Evolutionary conservation across 1,140 invertebrate genomes (phyloP), one percentile per base, ranked within the genome.

Genomic region (Bombus confusus): DNA sequence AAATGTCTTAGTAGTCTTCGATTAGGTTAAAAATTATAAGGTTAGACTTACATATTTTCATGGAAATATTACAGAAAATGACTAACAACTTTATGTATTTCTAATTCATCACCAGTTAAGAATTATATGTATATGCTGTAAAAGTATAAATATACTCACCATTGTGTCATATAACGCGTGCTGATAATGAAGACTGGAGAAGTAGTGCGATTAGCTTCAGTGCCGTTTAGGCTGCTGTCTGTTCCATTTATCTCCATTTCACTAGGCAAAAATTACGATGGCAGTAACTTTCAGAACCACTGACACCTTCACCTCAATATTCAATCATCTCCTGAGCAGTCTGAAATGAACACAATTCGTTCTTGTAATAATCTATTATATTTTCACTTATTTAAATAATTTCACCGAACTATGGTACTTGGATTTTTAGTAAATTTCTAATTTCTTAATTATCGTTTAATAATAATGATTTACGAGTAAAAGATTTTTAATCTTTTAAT

Each of bases 91-190:
- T 52, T 52, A 52, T 1, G 18, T 52, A 52, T 52, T 6, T 18
- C 15, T 47, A 47, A 47, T 47, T 18, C 18, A 52, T 52, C 47
- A 52, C 12, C 59, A 13, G 28, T 12, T 62, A 13, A 62, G 12
- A 62, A 62, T n/a, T n/a, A 28, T 12, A 10, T n/a, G 12, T 79
- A 86, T 84, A 90, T 83, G 74, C 80, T 31, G 25, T 22, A n/a
- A 31, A 31, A 3, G 8, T 72, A 41, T n/a, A 22, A 28, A 18
- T 22, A 9, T 34, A 95, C 96, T 96, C 90, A 97, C 97, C 97
- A 97, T 94, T 97, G 96, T 68, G 96, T 96, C 85, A 97, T 97
- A 93, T 96, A 97, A 85, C 96, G 96, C 25, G 95, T 96, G 85
- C 96, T 96, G 85, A 97, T 97, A 57, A 96, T 96, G 92, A 96